These are phyloP conservation scores for Mesodorylaimus sp. DNA, from an alignment of 2,888 invertebrate genomes.

Conservation along the genomic window DNA sequence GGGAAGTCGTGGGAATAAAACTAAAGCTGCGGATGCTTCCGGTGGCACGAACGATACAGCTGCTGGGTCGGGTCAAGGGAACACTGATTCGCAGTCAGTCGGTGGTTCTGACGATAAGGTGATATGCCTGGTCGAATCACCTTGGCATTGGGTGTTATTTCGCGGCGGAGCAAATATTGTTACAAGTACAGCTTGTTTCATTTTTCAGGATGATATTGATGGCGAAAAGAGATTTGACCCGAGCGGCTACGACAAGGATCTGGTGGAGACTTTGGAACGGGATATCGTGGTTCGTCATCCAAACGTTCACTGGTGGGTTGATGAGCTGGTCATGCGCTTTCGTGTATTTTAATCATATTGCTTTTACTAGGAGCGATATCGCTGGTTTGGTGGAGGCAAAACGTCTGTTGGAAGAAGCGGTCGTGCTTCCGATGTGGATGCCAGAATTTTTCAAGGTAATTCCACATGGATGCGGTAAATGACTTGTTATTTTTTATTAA, in stretches of 20 bases:
- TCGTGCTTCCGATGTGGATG: slow-evolving; percentile 90
- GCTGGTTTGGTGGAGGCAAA: slow-evolving; percentile 37
- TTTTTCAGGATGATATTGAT: no score
- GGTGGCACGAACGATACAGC: no score
- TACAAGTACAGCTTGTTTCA: no score
- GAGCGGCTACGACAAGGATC: slow-evolving; percentile 61
- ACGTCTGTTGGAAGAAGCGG: slow-evolving; percentile 76
- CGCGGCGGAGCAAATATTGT: no score
- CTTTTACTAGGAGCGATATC: slow-evolving; percentile 32
- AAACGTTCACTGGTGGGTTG: slow-evolving; percentile 77
- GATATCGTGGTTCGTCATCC: slow-evolving; percentile 94
- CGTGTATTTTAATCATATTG: background rate
- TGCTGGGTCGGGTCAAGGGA: no score
- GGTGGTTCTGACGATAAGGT: no score
- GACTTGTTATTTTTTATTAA: slow-evolving; percentile 1
- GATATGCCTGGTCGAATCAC: no score
- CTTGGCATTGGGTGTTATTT: no score
- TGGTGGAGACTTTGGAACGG: slow-evolving; percentile 78
- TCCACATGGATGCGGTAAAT: slow-evolving; percentile 58
- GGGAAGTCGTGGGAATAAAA: no score
- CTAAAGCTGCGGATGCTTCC: no score
- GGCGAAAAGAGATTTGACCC: slow-evolving; percentile 59
- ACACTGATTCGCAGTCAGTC: no score
- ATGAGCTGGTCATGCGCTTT: background rate
- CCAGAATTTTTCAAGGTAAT: slow-evolving; percentile 73